Conservation (phyloP, 2,888 invertebrate genomes). For the Chrysodeixis includens region DNA sequence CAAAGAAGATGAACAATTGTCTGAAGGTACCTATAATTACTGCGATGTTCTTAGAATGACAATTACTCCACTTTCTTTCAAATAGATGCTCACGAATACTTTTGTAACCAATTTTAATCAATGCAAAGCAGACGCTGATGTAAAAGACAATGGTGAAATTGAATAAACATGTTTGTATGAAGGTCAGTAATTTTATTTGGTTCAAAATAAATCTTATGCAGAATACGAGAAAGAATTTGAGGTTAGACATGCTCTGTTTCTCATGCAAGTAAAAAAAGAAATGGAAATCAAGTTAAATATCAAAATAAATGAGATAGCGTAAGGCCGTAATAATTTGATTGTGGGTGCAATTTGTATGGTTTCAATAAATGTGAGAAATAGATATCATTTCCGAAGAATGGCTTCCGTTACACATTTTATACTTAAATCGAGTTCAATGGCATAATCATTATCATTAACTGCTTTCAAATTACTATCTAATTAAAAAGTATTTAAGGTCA, state of each 20-base stretch:
- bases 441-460: neutral
- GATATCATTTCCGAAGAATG: neutral
- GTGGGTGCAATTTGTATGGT: neutral
- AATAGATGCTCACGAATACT: neutral
- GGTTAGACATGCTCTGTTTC: constrained; percentile 5
- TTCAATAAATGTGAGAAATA: neutral
- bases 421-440: too few species aligned
- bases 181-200: constrained; percentile 5
- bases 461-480: neutral
- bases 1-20: neutral
- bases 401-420: too few species aligned
- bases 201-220: neutral
- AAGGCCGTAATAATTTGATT: neutral
- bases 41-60: neutral
- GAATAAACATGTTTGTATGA: constrained; percentile 5
- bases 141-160: constrained; percentile 5
- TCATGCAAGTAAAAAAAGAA: constrained; percentile 3
- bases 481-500: constrained; percentile 3
- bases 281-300: neutral
- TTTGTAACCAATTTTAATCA: neutral
- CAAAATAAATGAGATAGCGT: neutral
- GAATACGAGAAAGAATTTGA: neutral
- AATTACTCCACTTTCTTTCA: neutral
- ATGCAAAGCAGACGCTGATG: neutral
- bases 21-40: neutral